Evolutionary conservation across 2,888 invertebrate species (phyloP), one percentile per base, ranked within the genome.

Genomic region (Phengaris alcon): DNA sequence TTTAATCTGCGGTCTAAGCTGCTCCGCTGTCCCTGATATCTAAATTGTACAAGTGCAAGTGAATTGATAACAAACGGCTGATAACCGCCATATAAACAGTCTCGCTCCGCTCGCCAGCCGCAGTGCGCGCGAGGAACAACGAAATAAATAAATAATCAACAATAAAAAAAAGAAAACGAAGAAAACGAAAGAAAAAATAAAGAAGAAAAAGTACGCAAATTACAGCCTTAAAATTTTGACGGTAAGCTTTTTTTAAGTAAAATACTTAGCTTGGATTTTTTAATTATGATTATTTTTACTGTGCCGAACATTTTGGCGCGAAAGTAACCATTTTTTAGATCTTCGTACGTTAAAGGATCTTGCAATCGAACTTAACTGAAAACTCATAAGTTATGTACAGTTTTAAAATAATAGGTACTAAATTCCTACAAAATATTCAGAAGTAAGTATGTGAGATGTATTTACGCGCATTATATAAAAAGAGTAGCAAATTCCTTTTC

Each of bases 81-180:
- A 76, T 76, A 72, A 76, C 68, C 48, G 68, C 44, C 15, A 76
- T 75, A 76, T 70, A 75, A 68, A 69, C 78, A 80, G 80, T 80
- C 78, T 77, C 70, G 68, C 59, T 74, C 74, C 72, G 69, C 72
- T 76, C 76, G 64, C 13, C 77, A 69, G 10, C 69, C 22, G 76
- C 35, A 73, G 44, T n/a, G 76, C 73, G 73, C 64, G 64, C 13
- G 12, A 44, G 12, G 2, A 64, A 35, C 35, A 44, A 64, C 3
- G 0, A 59, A 64, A 12, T 10, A 64, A 64, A 44, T 7, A 48
- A 3, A 48, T 48, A 48, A 48, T 5, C 8, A 48, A 48, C 52
- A 52, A 9, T 12, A 52, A 52, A 52, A 52, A 52, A 52, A 22
- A 22, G 22, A 22, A 22, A 22, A 22, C 22, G 0, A 22, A 22